Percentiles rank a stretch among this genome's conserved stretches.
These are phyloP conservation scores for Hylyphantes graminicola DNA, from an alignment of 1,140 invertebrate genomes.

Conservation along the genomic window DNA sequence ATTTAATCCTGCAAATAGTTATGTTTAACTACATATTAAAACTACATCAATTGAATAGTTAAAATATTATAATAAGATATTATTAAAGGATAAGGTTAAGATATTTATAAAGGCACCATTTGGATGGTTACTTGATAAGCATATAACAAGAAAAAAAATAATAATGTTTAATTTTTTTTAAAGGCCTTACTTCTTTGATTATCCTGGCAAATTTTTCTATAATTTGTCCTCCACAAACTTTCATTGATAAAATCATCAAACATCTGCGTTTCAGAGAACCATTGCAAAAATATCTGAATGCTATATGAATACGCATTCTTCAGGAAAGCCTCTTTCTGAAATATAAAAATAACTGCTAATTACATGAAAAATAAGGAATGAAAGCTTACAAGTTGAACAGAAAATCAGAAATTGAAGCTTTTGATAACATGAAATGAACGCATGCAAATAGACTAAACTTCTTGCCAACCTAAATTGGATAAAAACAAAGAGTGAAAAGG, in stretches of 20 bases:
- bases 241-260: slow-evolving; percentile 72
- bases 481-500: too few relatives aligned
- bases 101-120: too few relatives aligned
- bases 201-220: slow-evolving; percentile 44
- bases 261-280: slow-evolving; percentile 87
- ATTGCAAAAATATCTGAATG: slow-evolving; percentile 79
- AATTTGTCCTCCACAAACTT: slow-evolving; percentile 36
- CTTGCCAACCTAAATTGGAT: too few relatives aligned
- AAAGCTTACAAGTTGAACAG: too few relatives aligned
- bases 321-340: slow-evolving; percentile 75
- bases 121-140: not conserved
- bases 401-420: not conserved
- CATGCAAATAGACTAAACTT: too few relatives aligned
- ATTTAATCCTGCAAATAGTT: too few relatives aligned
- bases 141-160: not conserved
- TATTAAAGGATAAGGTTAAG: too few relatives aligned
- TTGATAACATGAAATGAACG: too few relatives aligned
- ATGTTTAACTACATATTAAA: too few relatives aligned
- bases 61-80: too few relatives aligned
- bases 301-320: slow-evolving; percentile 71
- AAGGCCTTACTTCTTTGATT: slow-evolving; percentile 31
- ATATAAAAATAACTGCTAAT: not conserved
- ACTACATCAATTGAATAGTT: too few relatives aligned
- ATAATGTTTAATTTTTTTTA: not conserved
- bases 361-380: too few relatives aligned